Evolutionary conservation across 2,797 vertebrate species (phyloP), one percentile per base, ranked within the genome.

Genomic region (Eulemur rubriventer): DNA sequence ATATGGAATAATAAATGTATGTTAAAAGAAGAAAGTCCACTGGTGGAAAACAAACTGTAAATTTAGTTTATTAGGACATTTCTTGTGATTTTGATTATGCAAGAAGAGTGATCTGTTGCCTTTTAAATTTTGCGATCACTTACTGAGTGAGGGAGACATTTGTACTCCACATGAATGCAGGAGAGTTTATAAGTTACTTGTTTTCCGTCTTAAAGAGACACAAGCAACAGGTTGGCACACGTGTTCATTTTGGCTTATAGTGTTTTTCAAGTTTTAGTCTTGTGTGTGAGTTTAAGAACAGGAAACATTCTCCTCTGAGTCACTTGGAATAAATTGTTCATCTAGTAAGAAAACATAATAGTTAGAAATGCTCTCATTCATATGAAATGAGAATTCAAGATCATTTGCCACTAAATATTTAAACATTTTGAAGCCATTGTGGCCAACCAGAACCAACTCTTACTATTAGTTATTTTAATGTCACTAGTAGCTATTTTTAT

Each of bases 1-100:
- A 78, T 41, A 28, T 55, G 46, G 80, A 93, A 92, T 88, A 94
- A 83, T 59, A 93, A 91, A 55, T 87, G 26, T 30, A 79, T 67
- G 2, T 28, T 80, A 33, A 33, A 43, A 93, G 4, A 81, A 88
- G 93, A 69, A 84, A 82, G 55, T 50, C 41, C 38, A 57, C 12
- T 94, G 85, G n/a, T 81, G 35, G 75, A 96, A 91, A 93, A 85
- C 24, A 76, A 85, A 78, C 59, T 87, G 76, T 50, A 79, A 69
- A 9, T 93, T 95, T 35, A 24, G 18, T 89, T 84, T 69, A 57
- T n/a, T 33, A 91, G n/a, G 50, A 16, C 41, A 17, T 90, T 93
- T 95, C 78, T 78, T 73, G 6, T 76, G 26, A 59, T 61, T 80
- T 95, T 83, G 73, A 84, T 83, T 72, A 61, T 79, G 33, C 24